A percentile compares a stretch with the other conserved stretches of the same genome.
Evolutionary conservation across 92 coral and sea anemone species (phyloP).

Genomic region (Phenganax marumi): DNA sequence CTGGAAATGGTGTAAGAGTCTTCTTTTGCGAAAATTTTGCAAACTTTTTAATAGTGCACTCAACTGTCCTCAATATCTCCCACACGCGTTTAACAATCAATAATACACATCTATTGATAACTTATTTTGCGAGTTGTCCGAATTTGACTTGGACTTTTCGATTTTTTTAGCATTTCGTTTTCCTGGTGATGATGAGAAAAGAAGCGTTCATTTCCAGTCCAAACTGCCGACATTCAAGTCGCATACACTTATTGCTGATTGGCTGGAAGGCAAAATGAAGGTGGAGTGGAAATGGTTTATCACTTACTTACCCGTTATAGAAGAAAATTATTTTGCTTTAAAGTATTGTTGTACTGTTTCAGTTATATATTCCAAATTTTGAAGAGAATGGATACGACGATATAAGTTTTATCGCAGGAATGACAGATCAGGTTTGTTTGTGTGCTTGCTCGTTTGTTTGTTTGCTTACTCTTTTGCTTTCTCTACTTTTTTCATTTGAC

Average conservation of each 20-base stretch:
- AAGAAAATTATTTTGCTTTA: neutral
- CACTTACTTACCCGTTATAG: neutral
- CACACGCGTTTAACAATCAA: too few relatives aligned
- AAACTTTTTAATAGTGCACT: too few relatives aligned
- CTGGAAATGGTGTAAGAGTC: too few relatives aligned
- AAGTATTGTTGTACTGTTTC: neutral
- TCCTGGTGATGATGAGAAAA: conserved; percentile 69
- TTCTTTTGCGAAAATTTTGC: too few relatives aligned
- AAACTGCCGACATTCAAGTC: conserved; percentile 74
- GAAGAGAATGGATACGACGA: conserved; percentile 83
- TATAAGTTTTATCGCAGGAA: conserved; percentile 76
- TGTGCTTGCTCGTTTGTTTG: neutral
- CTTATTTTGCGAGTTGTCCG: too few relatives aligned
- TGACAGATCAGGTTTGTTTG: conserved; percentile 74
- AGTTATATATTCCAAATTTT: conserved; percentile 66
- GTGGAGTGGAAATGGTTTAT: conserved; percentile 61
- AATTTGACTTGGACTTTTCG: neutral
- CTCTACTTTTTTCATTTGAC: neutral
- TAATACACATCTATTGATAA: too few relatives aligned
- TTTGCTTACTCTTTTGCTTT: neutral
- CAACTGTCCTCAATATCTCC: too few relatives aligned
- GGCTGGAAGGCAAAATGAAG: conserved; percentile 75
- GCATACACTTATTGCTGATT: conserved; percentile 76
- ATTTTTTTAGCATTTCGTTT: conserved; percentile 60
- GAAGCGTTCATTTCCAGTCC: conserved; percentile 77